Conservation (phyloP, 2,797 vertebrate genomes). For the Acropternis orthonyx region DNA sequence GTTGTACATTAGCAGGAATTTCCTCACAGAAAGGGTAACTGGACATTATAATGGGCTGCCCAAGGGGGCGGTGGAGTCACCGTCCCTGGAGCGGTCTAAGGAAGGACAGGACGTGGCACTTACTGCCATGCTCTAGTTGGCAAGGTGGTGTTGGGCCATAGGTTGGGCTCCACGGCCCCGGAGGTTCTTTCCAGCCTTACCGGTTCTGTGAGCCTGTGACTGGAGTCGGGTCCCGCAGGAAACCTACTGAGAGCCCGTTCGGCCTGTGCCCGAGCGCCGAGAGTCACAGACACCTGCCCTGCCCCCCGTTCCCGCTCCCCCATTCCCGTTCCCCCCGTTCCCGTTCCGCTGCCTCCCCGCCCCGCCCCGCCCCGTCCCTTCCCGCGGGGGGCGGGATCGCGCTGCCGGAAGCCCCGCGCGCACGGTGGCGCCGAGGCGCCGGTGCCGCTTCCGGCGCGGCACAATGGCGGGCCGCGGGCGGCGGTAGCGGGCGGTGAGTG, state of each 20-base stretch:
- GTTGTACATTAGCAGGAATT: background rate
- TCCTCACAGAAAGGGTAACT: background rate
- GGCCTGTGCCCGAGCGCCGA: too few species aligned
- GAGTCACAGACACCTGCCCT: too few species aligned
- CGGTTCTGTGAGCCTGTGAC: too few species aligned
- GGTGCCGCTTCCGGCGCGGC: background rate
- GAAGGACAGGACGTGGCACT: accelerated
- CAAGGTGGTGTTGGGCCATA: accelerated
- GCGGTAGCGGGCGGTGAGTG: background rate
- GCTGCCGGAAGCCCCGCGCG: background rate
- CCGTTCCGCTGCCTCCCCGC: background rate
- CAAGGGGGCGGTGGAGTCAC: too few species aligned
- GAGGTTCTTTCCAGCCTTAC: too few species aligned
- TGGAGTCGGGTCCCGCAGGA: accelerated
- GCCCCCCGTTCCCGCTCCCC: too few species aligned
- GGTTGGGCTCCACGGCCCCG: background rate
- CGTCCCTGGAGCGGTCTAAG: accelerated
- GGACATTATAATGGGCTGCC: background rate
- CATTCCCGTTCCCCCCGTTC: too few species aligned
- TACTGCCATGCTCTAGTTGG: accelerated
- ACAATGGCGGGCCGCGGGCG: background rate
- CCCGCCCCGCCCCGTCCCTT: too few species aligned
- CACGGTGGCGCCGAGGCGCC: accelerated
- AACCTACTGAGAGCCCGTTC: too few species aligned
- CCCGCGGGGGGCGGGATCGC: background rate